These are phyloP conservation scores for Brachionus manjavacas DNA, from an alignment of 1,140 invertebrate genomes.

Conservation along the genomic window DNA sequence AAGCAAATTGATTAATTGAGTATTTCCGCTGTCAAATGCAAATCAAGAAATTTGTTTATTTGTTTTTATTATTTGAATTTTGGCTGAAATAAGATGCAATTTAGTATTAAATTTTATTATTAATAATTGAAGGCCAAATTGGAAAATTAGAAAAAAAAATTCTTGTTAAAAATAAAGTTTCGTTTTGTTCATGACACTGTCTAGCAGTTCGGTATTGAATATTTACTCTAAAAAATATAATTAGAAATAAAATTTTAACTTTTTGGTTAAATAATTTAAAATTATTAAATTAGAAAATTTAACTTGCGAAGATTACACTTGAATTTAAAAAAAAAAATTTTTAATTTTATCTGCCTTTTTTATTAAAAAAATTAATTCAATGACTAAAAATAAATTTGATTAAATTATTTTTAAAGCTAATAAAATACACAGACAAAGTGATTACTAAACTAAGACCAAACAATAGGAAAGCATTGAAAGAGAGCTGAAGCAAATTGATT, in stretches of 20 bases:
- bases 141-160: background rate
- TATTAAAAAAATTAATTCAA: no score
- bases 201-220: no score
- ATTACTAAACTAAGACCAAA: background rate
- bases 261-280: no score
- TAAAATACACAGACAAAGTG: background rate
- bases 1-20: background rate
- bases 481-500: background rate
- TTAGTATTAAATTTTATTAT: background rate
- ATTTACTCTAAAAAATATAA: no score
- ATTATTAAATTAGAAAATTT: no score
- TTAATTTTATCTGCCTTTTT: no score
- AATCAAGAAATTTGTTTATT: background rate
- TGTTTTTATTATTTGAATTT: background rate
- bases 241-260: no score
- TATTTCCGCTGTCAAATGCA: background rate
- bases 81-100: background rate
- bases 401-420: background rate
- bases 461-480: background rate
- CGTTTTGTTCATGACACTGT: no score
- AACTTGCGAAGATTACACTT: no score
- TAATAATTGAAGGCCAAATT: background rate
- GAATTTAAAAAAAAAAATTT: no score
- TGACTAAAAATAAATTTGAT: background rate
- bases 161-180: background rate